phyloP scores from a whole-genome alignment of 2,797 vertebrate species.

The Leucoraja ocellata region DNA sequence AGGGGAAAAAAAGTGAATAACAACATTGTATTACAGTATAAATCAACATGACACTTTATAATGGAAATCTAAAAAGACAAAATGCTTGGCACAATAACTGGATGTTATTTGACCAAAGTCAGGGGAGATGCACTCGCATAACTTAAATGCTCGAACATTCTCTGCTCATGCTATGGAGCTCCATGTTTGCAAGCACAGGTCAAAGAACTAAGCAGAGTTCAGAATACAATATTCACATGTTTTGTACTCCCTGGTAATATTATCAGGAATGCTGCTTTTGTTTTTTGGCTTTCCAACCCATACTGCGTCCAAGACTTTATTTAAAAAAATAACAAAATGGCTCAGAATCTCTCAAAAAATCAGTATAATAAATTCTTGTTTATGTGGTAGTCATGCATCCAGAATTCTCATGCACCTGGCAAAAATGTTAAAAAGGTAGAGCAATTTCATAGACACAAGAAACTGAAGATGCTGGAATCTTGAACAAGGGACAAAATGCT shows the following conservation, averaged over 20 bases:
- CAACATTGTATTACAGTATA: not conserved
- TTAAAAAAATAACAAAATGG: not conserved
- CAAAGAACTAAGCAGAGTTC: not conserved
- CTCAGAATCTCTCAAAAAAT: not conserved
- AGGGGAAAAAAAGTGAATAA: not conserved
- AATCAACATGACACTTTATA: not conserved
- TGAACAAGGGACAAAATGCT: too few relatives aligned
- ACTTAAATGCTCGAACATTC: not conserved
- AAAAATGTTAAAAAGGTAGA: too few relatives aligned
- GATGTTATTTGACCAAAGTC: not conserved
- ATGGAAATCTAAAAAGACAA: not conserved
- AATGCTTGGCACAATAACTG: too few relatives aligned
- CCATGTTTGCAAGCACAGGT: not conserved
- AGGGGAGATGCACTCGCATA: not conserved
- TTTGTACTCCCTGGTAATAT: not conserved
- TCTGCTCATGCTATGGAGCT: not conserved
- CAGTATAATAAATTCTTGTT: too few relatives aligned
- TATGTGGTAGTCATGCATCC: too few relatives aligned
- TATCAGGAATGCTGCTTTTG: not conserved
- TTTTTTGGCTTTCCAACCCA: not conserved
- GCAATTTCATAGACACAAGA: too few relatives aligned
- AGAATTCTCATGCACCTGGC: too few relatives aligned
- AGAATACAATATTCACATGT: not conserved
- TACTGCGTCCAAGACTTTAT: not conserved
- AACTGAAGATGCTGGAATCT: too few relatives aligned